These are phyloP conservation scores for Oxytorus armatus DNA, from an alignment of 2,888 invertebrate genomes.

Conservation along the genomic window DNA sequence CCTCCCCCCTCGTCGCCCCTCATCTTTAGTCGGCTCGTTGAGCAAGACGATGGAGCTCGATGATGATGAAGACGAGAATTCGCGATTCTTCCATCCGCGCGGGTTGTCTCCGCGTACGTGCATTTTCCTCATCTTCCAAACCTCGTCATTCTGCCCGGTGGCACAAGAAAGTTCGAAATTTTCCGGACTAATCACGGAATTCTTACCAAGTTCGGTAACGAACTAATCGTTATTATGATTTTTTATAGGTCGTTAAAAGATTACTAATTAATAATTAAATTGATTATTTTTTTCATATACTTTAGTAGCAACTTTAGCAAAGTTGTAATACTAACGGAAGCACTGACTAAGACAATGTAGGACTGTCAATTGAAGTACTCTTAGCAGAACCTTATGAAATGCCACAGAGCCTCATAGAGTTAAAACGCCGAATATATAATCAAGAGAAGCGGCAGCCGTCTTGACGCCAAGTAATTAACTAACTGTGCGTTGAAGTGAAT, in stretches of 20 bases:
- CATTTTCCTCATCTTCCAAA: neutral
- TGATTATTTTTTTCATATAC: neutral
- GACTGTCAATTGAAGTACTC: too few species aligned
- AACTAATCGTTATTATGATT: neutral
- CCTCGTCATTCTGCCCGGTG: neutral
- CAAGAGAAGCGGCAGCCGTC: too few species aligned
- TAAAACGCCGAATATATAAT: too few species aligned
- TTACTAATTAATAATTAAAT: too few species aligned
- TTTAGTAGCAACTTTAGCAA: too few species aligned
- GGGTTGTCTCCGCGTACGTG: neutral
- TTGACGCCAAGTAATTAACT: too few species aligned
- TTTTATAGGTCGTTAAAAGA: too few species aligned
- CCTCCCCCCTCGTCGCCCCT: constrained; percentile 41
- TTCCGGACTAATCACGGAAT: neutral
- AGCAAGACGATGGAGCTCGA: constrained; percentile 69
- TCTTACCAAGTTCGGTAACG: neutral
- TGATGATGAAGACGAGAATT: constrained; percentile 41
- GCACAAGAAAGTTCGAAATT: neutral
- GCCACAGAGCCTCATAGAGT: too few species aligned
- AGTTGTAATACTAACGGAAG: too few species aligned
- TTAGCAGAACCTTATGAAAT: too few species aligned
- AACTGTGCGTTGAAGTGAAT: too few species aligned
- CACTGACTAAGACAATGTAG: too few species aligned
- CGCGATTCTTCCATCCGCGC: constrained; percentile 10
- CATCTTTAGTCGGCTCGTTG: constrained; percentile 75